Conservation (phyloP, 2,113 vertebrate genomes). For the Peromyscus californicus region DNA sequence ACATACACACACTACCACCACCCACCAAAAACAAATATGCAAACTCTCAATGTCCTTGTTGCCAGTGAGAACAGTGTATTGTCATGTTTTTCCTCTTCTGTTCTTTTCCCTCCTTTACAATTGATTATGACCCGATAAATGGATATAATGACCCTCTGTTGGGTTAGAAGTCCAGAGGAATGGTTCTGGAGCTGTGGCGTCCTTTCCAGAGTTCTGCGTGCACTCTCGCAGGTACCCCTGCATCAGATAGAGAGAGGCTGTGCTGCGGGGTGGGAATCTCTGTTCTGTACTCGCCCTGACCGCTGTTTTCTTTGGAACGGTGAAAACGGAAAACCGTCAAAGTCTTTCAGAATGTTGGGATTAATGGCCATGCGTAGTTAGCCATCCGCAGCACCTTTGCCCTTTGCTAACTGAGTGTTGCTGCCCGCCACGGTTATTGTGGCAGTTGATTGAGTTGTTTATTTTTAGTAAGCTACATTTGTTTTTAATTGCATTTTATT, state of each 20-base stretch:
- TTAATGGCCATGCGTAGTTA: not conserved
- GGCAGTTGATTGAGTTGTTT: slow-evolving; percentile 16
- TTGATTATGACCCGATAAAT: not conserved
- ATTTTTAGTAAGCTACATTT: slow-evolving; percentile 31
- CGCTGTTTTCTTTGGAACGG: not conserved
- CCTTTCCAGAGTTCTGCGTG: not conserved
- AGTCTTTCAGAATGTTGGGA: not conserved
- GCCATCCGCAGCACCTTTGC: not conserved
- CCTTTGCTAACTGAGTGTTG: not conserved
- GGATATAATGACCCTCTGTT: slow-evolving; percentile 6
- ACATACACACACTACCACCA: not conserved
- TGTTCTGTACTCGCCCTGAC: not conserved
- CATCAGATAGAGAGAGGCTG: slow-evolving; percentile 11
- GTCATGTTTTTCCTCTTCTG: slow-evolving; percentile 4
- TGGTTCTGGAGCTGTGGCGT: not conserved
- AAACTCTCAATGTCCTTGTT: not conserved
- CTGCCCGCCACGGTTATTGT: not conserved
- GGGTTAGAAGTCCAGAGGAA: not conserved
- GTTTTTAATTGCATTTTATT: not conserved
- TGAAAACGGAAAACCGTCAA: slow-evolving; percentile 10
- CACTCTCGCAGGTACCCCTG: not conserved
- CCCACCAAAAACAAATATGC: not conserved
- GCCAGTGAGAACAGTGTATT: not conserved
- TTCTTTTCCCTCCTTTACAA: slow-evolving; percentile 9
- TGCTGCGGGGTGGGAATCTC: not conserved